Evolutionary conservation across 2,888 invertebrate species (phyloP), one percentile per base, ranked within the genome.

Genomic region (Electrophaes corylata): DNA sequence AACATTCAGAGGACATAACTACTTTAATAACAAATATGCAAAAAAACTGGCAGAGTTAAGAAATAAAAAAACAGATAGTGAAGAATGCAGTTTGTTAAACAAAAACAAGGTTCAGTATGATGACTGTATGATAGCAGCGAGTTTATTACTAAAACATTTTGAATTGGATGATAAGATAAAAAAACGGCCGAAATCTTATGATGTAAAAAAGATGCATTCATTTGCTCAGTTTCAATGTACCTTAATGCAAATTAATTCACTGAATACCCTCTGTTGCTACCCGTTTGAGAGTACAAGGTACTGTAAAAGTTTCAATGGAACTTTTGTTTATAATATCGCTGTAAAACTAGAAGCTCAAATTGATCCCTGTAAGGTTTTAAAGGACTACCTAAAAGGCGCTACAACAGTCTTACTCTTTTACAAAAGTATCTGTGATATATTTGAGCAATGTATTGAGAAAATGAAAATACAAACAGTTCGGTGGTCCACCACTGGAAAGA

Each of bases 281-380:
- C 95, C 95, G 0, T 94, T 94, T 72, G 75, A 88, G 31, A 81
- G 86, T 64, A 92, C 93, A 37, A 83, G 89, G 33, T 92, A 95
- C 72, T 93, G 93, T n/a, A 93, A 94, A 69, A 88, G 94, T 61
- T 96, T 93, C 66, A 95, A 96, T 81, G 96, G 96, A 0, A 95
- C 96, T 0, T 94, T 96, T 80, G 78, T 95, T 0, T 96, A 96
- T 71, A 96, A 96, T 85, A 83, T 95, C 20, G 94, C 94, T 57
- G 81, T 84, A 23, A 93, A 94, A 81, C 88, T 96, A 45, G 93
- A 92, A 60, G 91, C 88, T 62, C 93, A 95, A 18, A 62, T 75
- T 0, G 91, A 94, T 69, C 83, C 94, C 0, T 79, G 86, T 20
- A 73, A 71, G 37, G 95, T 94, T 73, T 75, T 95, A 1, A 81